Evolutionary conservation across 2,113 vertebrate species (phyloP).

Genomic region (Notarius quadriscutis): DNA sequence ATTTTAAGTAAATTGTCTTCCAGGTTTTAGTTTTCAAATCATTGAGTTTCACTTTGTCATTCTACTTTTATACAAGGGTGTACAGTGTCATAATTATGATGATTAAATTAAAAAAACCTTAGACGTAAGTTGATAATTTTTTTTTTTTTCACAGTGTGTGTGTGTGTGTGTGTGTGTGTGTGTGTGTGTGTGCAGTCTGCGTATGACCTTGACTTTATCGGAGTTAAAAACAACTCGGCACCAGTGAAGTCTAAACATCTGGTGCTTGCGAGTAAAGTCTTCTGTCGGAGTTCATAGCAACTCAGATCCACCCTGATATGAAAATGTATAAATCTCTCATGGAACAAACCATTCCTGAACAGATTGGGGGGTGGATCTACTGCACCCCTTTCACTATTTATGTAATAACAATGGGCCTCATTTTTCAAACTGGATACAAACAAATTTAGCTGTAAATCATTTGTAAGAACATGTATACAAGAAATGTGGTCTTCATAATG

Average conservation of each 20-base stretch:
- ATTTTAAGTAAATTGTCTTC: background rate
- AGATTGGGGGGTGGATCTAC: too few species aligned
- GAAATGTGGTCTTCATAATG: too few species aligned
- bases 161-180: too few species aligned
- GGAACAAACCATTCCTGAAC: too few species aligned
- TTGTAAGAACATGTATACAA: too few species aligned
- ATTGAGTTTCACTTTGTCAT: background rate
- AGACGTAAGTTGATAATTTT: background rate
- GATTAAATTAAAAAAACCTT: background rate
- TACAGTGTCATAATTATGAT: background rate
- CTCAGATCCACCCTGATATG: too few species aligned
- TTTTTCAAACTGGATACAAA: too few species aligned
- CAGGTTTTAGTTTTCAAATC: background rate
- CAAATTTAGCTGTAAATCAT: too few species aligned
- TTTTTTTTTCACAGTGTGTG: background rate
- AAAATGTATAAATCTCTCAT: too few species aligned
- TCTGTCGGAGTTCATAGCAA: background rate
- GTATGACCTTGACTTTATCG: background rate
- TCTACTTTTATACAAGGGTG: background rate
- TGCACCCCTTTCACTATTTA: too few species aligned
- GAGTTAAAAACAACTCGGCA: background rate
- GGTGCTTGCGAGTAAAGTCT: background rate
- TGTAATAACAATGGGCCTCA: too few species aligned
- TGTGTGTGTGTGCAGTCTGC: background rate
- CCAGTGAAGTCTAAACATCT: background rate